Conservation (phyloP, 2,888 invertebrate genomes). For the Caenorhabditis plicata region DNA sequence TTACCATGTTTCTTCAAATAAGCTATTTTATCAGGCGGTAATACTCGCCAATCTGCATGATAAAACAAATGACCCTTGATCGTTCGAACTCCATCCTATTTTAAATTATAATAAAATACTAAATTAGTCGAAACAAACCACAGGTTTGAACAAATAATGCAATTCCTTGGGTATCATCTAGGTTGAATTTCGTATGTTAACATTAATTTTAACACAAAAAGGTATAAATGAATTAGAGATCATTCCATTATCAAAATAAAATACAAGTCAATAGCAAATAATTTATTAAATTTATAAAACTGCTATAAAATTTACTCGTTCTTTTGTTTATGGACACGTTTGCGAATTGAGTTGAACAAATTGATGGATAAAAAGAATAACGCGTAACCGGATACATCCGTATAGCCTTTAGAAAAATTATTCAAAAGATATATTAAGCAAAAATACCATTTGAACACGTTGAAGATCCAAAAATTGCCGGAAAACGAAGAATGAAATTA, state of each 20-base stretch:
- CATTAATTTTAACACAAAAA: too few relatives aligned
- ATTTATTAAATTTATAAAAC: too few relatives aligned
- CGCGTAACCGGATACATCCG: conserved; percentile 29
- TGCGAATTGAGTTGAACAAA: conserved; percentile 7
- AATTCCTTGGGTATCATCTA: too few relatives aligned
- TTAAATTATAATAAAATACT: too few relatives aligned
- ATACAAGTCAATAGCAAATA: too few relatives aligned
- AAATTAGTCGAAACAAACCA: too few relatives aligned
- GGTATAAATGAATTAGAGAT: too few relatives aligned
- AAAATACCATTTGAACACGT: conserved; percentile 21
- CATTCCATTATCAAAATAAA: too few relatives aligned
- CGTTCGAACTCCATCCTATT: conserved; percentile 8
- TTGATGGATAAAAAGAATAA: conserved; percentile 20
- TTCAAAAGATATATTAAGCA: not conserved
- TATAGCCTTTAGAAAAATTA: conserved; percentile 12
- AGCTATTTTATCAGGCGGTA: conserved; percentile 3
- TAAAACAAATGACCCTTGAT: conserved; percentile 11
- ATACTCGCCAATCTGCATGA: not conserved
- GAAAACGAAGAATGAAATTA: conserved; percentile 34
- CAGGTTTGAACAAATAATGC: too few relatives aligned
- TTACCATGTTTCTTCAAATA: conserved; percentile 5
- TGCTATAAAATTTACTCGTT: not conserved
- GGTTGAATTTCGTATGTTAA: too few relatives aligned
- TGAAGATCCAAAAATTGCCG: conserved; percentile 27
- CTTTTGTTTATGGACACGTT: not conserved